phyloP scores from a whole-genome alignment of 2,888 invertebrate genomes.

The Yponomeuta plumbellus region DNA sequence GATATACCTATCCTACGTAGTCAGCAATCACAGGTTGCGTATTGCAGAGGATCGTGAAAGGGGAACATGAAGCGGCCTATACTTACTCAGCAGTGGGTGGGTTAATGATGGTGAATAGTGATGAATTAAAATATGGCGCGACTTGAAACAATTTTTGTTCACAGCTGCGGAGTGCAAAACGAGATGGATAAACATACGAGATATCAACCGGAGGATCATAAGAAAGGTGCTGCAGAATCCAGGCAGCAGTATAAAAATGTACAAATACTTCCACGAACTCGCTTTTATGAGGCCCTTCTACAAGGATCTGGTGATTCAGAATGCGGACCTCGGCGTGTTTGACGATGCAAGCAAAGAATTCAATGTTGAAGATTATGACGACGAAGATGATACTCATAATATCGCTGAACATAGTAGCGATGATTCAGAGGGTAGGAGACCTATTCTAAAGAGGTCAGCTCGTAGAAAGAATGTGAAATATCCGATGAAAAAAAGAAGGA shows the following conservation, averaged over 20 bases:
- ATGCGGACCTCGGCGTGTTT: slow-evolving; percentile 24
- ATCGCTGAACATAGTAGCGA: slow-evolving; percentile 12
- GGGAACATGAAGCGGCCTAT: no score
- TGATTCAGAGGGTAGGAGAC: slow-evolving; percentile 21
- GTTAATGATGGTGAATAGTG: not conserved
- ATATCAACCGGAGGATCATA: slow-evolving; percentile 58
- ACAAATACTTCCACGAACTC: slow-evolving; percentile 59
- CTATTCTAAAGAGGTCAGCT: slow-evolving; percentile 29
- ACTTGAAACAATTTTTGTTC: slow-evolving; percentile 26
- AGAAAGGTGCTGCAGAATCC: slow-evolving; percentile 26
- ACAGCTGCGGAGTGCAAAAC: slow-evolving; percentile 62
- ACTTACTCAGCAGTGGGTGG: no score
- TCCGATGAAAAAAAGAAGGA: slow-evolving; percentile 32
- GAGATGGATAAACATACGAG: slow-evolving; percentile 67
- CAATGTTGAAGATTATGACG: slow-evolving; percentile 31
- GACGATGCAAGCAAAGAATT: slow-evolving; percentile 32
- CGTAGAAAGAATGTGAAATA: slow-evolving; percentile 29
- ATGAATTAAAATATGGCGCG: slow-evolving; percentile 12
- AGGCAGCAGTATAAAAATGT: slow-evolving; percentile 35
- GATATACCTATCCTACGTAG: no score
- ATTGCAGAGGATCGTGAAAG: no score
- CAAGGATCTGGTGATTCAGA: slow-evolving; percentile 37
- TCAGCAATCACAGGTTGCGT: no score
- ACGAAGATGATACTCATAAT: slow-evolving; percentile 12
- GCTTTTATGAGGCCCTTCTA: slow-evolving; percentile 56